Percentiles rank a stretch among this genome's conserved stretches.
Evolutionary conservation across 2,113 vertebrate genomes (phyloP).

Genomic region (Embiotoca jacksoni): DNA sequence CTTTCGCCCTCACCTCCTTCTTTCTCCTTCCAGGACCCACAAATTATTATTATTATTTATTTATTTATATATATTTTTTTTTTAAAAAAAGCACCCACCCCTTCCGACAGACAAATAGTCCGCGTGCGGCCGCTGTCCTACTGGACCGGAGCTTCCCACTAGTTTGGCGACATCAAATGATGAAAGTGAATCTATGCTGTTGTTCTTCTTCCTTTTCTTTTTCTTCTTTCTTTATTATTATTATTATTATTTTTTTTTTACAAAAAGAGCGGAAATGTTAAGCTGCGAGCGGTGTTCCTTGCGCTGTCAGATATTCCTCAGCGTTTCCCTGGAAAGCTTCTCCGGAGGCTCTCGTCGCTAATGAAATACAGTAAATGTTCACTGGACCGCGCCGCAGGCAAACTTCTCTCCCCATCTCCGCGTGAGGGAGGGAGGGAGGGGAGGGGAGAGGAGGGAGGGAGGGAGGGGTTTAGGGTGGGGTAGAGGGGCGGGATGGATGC

Average conservation of each 20-base stretch:
- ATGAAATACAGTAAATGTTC: conserved; percentile 67
- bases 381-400: conserved; percentile 61
- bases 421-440: conserved; percentile 34
- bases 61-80: too few relatives aligned
- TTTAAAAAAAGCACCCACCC: background rate
- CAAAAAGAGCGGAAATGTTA: conserved; percentile 1
- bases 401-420: conserved; percentile 77
- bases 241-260: background rate
- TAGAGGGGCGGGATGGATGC: conserved; percentile 49
- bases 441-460: conserved; percentile 18
- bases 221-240: too few relatives aligned
- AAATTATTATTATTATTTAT: background rate
- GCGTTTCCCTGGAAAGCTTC: conserved; percentile 61
- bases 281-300: conserved; percentile 17
- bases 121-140: conserved; percentile 60
- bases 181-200: background rate
- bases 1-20: background rate
- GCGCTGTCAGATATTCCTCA: conserved; percentile 57
- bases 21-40: conserved; percentile 33
- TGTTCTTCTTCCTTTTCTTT: background rate
- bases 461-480: conserved; percentile 69
- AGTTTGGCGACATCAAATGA: conserved; percentile 68
- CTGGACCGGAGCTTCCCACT: conserved; percentile 57
- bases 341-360: conserved; percentile 49
- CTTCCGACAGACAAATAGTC: too few relatives aligned